Base-by-base conservation (phyloP, 2,113 vertebrate genomes). In the Agelaius tricolor region DNA sequence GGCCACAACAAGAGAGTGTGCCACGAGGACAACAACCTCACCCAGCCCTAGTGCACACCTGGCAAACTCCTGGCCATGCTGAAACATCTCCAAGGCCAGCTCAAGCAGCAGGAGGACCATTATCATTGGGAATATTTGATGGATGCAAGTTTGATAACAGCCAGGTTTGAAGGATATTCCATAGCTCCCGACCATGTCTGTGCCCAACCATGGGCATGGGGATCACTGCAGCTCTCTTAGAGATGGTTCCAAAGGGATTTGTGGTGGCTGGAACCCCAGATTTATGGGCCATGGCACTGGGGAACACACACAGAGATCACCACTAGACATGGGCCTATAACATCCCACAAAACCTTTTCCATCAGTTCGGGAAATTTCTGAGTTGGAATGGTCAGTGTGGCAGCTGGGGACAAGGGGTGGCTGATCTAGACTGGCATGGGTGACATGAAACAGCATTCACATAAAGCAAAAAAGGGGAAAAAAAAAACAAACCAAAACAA, bases 151-250 rank as follows among this genome's bases (percentile, higher is more conserved):
- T 76, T 57, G 26, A 3, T 7, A 47, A 12, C 2, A 44, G 9
- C 7, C n/a, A 67, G 10, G 3, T 78, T 84, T 80, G 41, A 57
- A 74, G n/a, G 21, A 6, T 15, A 43, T 73, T 49, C 49, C 21
- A 9, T 2, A n/a, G 10, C 2, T 80, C 20, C 33, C 0, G 0
- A 3, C 3, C 10, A 8, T 26, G 28, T 51, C 61, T 1, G 0
- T 78, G 43, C 5, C 13, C 52, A 27, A 0, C 7, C 30, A 11
- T 9, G 17, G 55, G 11, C 11, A 7, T 13, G 27, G 23, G 43
- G 5, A 33, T 10, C 28, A 20, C 19, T 73, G 49, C 20, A 68
- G 22, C 4, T 58, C 39, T 26, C 18, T 39, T 26, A 31, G 11
- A 84, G 41, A 33, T 30, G 15, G 2, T 90, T 27, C 57, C 43